phyloP scores from a whole-genome alignment of 2,113 vertebrate genomes.

The Todiramphus saurophagus region DNA sequence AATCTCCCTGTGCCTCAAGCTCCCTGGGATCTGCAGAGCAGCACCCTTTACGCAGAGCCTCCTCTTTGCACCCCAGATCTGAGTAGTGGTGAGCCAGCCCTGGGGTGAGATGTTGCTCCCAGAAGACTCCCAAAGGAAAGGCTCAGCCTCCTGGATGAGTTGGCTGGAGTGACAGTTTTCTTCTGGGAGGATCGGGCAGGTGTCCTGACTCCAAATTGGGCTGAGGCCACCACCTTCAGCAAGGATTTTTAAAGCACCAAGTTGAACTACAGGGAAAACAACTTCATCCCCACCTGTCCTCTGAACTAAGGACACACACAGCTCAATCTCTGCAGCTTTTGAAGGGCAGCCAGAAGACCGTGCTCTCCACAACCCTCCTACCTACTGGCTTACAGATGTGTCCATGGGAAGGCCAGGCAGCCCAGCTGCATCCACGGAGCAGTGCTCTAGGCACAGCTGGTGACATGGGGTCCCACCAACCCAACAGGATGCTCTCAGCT shows the following conservation, averaged over 20 bases:
- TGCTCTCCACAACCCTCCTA: neutral
- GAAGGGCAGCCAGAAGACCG: neutral
- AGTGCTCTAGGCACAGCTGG: neutral
- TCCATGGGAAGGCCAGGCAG: neutral
- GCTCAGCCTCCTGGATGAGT: neutral
- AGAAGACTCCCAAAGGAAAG: neutral
- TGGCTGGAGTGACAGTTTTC: neutral
- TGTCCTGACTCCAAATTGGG: neutral
- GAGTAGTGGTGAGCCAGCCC: neutral
- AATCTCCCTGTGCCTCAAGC: neutral
- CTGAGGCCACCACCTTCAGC: neutral
- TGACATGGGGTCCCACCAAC: neutral
- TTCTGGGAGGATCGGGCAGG: neutral
- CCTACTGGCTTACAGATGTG: neutral
- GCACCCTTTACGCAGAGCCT: neutral
- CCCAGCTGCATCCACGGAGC: neutral
- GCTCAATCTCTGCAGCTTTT: neutral
- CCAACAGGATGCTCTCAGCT: neutral
- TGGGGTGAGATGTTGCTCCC: neutral
- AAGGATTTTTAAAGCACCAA: neutral
- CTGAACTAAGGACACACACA: no score
- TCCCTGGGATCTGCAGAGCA: neutral
- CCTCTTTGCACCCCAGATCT: neutral
- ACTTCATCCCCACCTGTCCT: rapidly evolving
- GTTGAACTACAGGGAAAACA: neutral